A percentile compares a stretch with the other conserved stretches of the same genome.
Evolutionary conservation across 2,888 invertebrate species (phyloP).

Genomic region (Synanthedon formicaeformis): DNA sequence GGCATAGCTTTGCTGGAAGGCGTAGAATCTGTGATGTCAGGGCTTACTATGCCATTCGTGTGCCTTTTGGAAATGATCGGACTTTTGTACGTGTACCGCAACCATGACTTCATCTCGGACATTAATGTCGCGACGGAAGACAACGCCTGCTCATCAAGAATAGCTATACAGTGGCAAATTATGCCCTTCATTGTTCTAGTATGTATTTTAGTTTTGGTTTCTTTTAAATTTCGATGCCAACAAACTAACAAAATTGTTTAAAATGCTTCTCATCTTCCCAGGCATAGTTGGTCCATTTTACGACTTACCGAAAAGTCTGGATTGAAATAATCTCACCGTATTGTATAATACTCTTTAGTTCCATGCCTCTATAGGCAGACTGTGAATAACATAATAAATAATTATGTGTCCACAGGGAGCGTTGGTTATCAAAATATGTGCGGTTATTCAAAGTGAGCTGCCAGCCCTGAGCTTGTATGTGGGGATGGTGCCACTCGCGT

Average conservation of each 20-base stretch:
- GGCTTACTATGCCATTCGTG: slow-evolving; percentile 32
- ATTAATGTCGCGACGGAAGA: slow-evolving; percentile 51
- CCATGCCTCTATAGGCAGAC: no score
- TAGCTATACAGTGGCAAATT: slow-evolving; percentile 39
- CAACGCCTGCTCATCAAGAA: slow-evolving; percentile 37
- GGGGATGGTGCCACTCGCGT: slow-evolving; percentile 26
- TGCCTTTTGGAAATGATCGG: slow-evolving; percentile 38
- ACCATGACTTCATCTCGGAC: slow-evolving; percentile 49
- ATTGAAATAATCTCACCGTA: no score
- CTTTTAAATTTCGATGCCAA: not conserved
- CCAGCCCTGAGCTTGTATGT: slow-evolving; percentile 19
- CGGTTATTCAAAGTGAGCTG: slow-evolving; percentile 26
- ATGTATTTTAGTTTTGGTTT: slow-evolving; percentile 8
- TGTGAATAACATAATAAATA: no score
- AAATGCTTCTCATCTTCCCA: no score
- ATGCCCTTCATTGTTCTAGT: slow-evolving; percentile 42
- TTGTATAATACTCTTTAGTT: no score
- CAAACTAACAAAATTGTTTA: not conserved
- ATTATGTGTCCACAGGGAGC: slow-evolving; percentile 25
- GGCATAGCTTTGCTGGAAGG: slow-evolving; percentile 46
- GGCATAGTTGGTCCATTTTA: no score
- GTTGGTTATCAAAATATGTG: slow-evolving; percentile 24
- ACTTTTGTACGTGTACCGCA: slow-evolving; percentile 42
- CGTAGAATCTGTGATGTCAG: slow-evolving; percentile 38
- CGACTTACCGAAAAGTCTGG: no score